These are phyloP conservation scores for Dermolepida albohirtum DNA, from an alignment of 2,888 invertebrate species.

Conservation along the genomic window DNA sequence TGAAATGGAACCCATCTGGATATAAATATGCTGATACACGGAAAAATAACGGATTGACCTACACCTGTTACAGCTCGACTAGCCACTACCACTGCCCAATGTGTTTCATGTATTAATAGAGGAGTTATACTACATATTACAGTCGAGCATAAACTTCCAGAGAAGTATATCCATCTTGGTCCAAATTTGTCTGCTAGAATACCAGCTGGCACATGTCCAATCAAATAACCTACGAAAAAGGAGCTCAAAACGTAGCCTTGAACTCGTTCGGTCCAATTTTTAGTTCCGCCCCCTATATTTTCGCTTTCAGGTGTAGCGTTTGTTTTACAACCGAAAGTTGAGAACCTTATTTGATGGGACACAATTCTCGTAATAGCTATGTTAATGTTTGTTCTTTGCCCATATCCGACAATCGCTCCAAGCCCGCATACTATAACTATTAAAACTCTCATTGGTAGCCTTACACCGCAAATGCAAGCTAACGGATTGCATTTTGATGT, in stretches of 20 bases:
- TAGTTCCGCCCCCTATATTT: slow-evolving; percentile 4
- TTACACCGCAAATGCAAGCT: slow-evolving; percentile 9
- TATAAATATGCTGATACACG: slow-evolving; percentile 22
- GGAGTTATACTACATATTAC: not conserved
- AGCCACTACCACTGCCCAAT: not conserved
- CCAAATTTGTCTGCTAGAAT: slow-evolving; percentile 8
- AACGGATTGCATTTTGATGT: slow-evolving; percentile 8
- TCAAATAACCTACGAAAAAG: slow-evolving; percentile 11
- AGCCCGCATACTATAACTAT: not conserved
- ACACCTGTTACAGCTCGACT: slow-evolving; percentile 5
- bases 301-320: not conserved
- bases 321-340: not conserved
- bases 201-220: slow-evolving; percentile 10
- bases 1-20: slow-evolving; percentile 31
- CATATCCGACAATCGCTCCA: slow-evolving; percentile 10
- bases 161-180: slow-evolving; percentile 10
- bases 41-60: slow-evolving; percentile 9
- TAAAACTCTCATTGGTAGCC: slow-evolving; percentile 6
- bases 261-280: slow-evolving; percentile 2
- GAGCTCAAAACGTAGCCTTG: slow-evolving; percentile 7
- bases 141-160: not conserved
- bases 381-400: slow-evolving; percentile 13
- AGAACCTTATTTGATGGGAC: slow-evolving; percentile 1
- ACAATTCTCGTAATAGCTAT: slow-evolving; percentile 10
- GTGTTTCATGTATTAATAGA: not conserved